A percentile compares a stretch with the other conserved stretches of the same genome.
These are phyloP conservation scores for Phasianus colchicus DNA, from an alignment of 2,113 vertebrate genomes.

Conservation along the genomic window DNA sequence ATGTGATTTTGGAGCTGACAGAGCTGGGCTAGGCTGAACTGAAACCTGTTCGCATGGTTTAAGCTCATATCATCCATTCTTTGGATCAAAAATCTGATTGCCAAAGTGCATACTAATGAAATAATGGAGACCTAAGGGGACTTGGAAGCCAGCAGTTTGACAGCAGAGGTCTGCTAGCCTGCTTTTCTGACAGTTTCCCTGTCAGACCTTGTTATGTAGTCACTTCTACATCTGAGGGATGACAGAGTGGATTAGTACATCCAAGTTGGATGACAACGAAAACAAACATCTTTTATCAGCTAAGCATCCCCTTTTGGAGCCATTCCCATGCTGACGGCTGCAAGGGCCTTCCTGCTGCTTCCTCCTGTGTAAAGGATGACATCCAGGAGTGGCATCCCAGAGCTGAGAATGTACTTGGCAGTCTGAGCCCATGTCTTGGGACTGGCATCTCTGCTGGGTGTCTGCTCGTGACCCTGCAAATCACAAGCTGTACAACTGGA, in stretches of 20 bases:
- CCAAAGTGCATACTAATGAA: neutral
- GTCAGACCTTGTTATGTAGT: neutral
- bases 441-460: neutral
- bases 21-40: neutral
- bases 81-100: neutral
- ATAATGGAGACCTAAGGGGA: neutral
- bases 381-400: neutral
- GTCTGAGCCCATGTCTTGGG: neutral
- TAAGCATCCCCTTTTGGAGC: neutral
- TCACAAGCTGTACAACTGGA: neutral
- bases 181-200: conserved; percentile 19
- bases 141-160: conserved; percentile 16
- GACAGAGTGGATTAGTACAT: conserved; percentile 50
- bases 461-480: neutral
- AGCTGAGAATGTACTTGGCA: neutral
- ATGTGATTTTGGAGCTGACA: neutral
- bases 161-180: neutral
- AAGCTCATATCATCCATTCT: neutral
- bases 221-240: conserved; percentile 2
- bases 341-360: neutral
- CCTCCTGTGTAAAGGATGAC: neutral
- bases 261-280: rapidly evolving
- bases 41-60: neutral
- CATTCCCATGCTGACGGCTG: neutral
- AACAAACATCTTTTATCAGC: conserved; percentile 41